Percentiles rank a stretch among this genome's conserved stretches.
Evolutionary conservation across 2,797 vertebrate species (phyloP).

Genomic region (Taeniopygia guttata): DNA sequence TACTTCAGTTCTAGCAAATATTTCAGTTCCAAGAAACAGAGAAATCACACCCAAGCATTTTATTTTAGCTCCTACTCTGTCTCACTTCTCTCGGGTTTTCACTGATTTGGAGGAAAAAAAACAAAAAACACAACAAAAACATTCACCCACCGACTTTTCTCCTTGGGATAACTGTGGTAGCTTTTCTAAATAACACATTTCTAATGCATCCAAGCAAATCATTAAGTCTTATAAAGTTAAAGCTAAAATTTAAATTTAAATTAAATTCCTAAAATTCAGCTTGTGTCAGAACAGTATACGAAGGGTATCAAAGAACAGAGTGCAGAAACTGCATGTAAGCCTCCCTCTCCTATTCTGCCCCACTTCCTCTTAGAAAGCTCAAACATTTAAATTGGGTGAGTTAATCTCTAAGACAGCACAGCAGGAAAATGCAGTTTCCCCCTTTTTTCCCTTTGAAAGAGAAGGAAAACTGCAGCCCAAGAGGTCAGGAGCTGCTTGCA

Average conservation of each 20-base stretch:
- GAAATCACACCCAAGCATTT: neutral
- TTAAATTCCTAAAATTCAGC: neutral
- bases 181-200: neutral
- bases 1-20: neutral
- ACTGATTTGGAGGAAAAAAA: neutral
- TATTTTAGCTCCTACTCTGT: neutral
- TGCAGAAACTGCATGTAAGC: fast-evolving
- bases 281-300: fast-evolving
- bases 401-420: neutral
- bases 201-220: neutral
- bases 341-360: neutral
- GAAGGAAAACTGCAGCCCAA: neutral
- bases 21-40: neutral
- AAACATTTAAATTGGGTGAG: fast-evolving
- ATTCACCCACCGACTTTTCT: neutral
- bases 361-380: fast-evolving
- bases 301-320: neutral
- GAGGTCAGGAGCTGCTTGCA: neutral
- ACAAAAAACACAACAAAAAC: neutral
- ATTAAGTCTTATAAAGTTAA: neutral
- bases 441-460: neutral
- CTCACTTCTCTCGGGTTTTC: neutral
- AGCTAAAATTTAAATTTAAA: neutral
- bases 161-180: too few species aligned
- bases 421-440: neutral